Base-by-base conservation (phyloP, 2,888 invertebrate genomes). In the Morpho deidamia region DNA sequence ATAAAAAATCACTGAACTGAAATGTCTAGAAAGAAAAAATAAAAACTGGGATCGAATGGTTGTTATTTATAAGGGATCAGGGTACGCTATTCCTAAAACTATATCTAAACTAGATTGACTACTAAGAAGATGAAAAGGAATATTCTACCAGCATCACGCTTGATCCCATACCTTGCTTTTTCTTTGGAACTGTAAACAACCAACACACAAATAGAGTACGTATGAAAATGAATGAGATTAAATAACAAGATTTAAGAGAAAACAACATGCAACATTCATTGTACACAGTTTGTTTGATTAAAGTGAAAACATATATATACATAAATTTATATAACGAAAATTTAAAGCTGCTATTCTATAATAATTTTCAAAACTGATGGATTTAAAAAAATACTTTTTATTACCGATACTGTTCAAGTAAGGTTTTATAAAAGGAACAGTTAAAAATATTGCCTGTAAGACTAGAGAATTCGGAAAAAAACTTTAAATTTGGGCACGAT, bases 141-240 rank as follows among this genome's bases (percentile, higher is more conserved):
- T 88, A 87, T 83, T 88, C 89, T 90, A 90, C 89, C 90, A 90
- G 88, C 83, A 81, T 83, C 87, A 84, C 86, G 84, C 75, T 85
- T 87, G 86, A 85, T 88, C 87, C 88, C 88, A 89, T 90, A 90
- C 90, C 90, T 90, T 90, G 92, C 91, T 93, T 93, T 94, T 94
- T 94, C 93, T 94, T 94, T 93, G 94, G 92, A 92, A 93, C 94
- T 94, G 94, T 93, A 94, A 94, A 93, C 93, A 93, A 91, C 91
- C 91, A 92, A 92, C 83, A 89, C 79, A 87, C 76, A 88, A 81
- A 83, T 86, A 85, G 77, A 88, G 85, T 86, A 87, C 83, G 69
- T 70, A 80, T 78, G 81, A 66, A 68, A 71, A 74, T 77, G 79
- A 62, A 76, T 78, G 71, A 71, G 64, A 68, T 63, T 64, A 63